Conservation (phyloP, 1,140 invertebrate species). For the Matsumurasca onukii region DNA sequence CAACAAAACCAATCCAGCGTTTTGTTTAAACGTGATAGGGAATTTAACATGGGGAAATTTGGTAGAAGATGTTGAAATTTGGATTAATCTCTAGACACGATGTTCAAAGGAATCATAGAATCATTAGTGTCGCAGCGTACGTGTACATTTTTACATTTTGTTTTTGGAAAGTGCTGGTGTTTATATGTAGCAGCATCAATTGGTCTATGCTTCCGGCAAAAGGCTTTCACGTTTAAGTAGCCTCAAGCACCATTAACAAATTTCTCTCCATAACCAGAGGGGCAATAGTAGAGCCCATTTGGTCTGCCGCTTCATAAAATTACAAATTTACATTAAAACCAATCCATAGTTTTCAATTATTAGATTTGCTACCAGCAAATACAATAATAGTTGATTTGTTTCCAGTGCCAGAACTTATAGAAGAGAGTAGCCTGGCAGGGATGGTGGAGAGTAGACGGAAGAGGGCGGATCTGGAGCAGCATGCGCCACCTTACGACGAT, state of each 20-base stretch:
- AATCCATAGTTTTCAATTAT: background rate
- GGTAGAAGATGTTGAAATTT: too few species aligned
- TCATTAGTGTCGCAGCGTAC: too few species aligned
- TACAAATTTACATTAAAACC: background rate
- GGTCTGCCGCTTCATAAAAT: background rate
- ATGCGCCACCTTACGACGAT: background rate
- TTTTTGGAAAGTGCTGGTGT: too few species aligned
- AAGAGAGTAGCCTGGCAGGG: background rate
- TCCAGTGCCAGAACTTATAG: slow-evolving; percentile 7
- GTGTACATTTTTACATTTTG: too few species aligned
- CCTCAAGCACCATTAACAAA: background rate
- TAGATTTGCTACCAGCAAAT: background rate
- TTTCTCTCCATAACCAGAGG: background rate
- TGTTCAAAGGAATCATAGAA: too few species aligned
- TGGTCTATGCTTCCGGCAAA: background rate
- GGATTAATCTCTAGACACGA: too few species aligned
- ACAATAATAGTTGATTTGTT: background rate
- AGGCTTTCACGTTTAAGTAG: background rate
- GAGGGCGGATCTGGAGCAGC: background rate
- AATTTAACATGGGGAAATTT: too few species aligned
- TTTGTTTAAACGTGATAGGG: too few species aligned
- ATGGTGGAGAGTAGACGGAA: background rate
- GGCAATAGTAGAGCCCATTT: background rate
- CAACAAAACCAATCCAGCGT: too few species aligned
- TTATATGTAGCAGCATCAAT: too few species aligned